Conservation (phyloP, 2,888 invertebrate genomes). For the Tetanocera ferruginea region DNA sequence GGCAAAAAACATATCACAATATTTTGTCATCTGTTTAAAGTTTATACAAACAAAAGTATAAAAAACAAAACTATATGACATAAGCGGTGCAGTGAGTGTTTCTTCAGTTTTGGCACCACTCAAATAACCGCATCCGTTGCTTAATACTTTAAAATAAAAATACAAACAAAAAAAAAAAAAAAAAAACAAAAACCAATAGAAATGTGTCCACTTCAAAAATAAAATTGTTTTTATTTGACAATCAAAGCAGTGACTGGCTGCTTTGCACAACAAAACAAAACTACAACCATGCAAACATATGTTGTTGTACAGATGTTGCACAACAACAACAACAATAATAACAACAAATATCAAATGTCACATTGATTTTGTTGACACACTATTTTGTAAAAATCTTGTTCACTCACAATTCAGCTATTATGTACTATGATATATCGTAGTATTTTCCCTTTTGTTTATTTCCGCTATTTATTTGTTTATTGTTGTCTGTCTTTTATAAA, state of each 20-base stretch:
- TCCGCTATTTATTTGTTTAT: not conserved
- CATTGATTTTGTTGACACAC: conserved; percentile 10
- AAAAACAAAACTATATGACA: not conserved
- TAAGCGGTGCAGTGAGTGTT: not conserved
- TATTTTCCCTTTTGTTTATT: not conserved
- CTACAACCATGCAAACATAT: not conserved
- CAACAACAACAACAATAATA: not conserved
- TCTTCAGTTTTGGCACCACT: conserved; percentile 11
- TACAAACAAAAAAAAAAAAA: not conserved
- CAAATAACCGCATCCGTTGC: not conserved
- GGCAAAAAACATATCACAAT: conserved; percentile 15
- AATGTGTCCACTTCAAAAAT: not conserved
- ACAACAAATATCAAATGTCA: conserved; percentile 18
- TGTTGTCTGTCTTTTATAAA: not conserved
- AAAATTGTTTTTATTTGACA: not conserved
- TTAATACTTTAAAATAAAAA: not conserved
- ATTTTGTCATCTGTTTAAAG: conserved; percentile 7
- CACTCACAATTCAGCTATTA: not conserved
- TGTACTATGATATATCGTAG: not conserved
- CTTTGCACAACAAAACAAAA: not conserved
- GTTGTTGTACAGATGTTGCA: not conserved
- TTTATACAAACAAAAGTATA: not conserved
- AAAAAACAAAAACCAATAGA: not conserved
- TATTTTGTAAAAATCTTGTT: conserved; percentile 1
- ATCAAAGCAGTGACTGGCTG: not conserved